These are phyloP conservation scores for Sprattus sprattus DNA, from an alignment of 2,113 vertebrate species.

Conservation along the genomic window DNA sequence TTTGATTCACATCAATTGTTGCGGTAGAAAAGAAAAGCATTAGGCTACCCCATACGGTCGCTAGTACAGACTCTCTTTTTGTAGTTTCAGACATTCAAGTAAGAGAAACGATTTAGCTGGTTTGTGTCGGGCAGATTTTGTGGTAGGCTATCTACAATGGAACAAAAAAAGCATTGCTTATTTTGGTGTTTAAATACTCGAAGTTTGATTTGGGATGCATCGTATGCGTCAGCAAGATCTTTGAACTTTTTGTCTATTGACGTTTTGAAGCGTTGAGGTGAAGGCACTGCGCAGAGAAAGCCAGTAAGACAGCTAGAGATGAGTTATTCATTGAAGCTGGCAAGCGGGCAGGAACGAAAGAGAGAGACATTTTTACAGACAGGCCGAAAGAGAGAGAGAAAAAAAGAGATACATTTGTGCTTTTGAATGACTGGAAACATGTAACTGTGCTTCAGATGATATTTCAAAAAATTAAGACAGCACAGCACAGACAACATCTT, in stretches of 20 bases:
- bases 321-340: background rate
- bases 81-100: slow-evolving; percentile 1
- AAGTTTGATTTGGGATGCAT: background rate
- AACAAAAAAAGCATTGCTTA: background rate
- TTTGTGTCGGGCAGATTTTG: background rate
- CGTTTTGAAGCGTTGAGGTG: background rate
- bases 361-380: background rate
- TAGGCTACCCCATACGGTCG: background rate
- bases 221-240: slow-evolving; percentile 16
- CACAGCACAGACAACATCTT: background rate
- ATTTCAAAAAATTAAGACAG: background rate
- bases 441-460: background rate
- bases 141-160: background rate
- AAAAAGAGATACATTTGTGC: background rate
- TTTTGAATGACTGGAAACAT: background rate
- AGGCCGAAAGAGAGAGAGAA: background rate
- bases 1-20: background rate
- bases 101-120: background rate
- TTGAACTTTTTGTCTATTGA: slow-evolving; percentile 14
- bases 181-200: background rate
- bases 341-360: background rate
- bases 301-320: background rate
- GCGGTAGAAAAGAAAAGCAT: background rate
- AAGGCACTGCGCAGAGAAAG: background rate
- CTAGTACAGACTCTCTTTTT: background rate